A percentile compares a stretch with the other conserved stretches of the same genome.
Conservation (phyloP, 2,797 vertebrate genomes). For the Sebastes taczanowskii region DNA sequence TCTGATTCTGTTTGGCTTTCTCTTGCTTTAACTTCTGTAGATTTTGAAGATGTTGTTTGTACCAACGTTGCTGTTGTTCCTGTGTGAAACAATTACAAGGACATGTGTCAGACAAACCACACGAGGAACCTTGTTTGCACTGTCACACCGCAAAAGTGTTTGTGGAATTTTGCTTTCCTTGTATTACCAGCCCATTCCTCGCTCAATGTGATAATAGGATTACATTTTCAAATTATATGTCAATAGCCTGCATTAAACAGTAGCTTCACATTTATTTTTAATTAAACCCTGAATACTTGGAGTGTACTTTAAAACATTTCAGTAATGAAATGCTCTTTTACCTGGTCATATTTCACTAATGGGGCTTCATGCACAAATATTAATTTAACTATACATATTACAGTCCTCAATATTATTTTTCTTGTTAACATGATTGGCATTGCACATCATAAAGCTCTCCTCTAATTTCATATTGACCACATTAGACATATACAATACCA, state of each 20-base stretch:
- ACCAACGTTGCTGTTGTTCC: conserved; percentile 97
- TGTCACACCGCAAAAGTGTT: background rate
- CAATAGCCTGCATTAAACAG: background rate
- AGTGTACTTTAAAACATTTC: background rate
- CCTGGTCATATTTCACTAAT: background rate
- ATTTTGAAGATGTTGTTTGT: conserved; percentile 94
- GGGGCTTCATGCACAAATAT: background rate
- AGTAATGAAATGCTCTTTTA: background rate
- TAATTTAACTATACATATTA: background rate
- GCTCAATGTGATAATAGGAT: background rate
- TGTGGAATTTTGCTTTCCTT: background rate
- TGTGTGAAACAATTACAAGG: conserved; percentile 56
- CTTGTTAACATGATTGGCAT: background rate
- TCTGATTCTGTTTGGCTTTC: conserved; percentile 83
- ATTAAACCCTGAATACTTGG: background rate
- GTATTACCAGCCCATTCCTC: background rate
- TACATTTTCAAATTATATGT: background rate
- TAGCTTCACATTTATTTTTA: background rate
- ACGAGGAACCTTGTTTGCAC: background rate
- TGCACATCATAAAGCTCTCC: background rate
- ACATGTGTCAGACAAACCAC: background rate
- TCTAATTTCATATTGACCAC: background rate
- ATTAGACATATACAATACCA: too few relatives aligned
- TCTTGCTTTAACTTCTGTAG: conserved; percentile 86
- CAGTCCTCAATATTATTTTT: background rate